Percentiles rank a stretch among this genome's conserved stretches.
Evolutionary conservation across 2,888 invertebrate species (phyloP).

Genomic region (Patella depressa): DNA sequence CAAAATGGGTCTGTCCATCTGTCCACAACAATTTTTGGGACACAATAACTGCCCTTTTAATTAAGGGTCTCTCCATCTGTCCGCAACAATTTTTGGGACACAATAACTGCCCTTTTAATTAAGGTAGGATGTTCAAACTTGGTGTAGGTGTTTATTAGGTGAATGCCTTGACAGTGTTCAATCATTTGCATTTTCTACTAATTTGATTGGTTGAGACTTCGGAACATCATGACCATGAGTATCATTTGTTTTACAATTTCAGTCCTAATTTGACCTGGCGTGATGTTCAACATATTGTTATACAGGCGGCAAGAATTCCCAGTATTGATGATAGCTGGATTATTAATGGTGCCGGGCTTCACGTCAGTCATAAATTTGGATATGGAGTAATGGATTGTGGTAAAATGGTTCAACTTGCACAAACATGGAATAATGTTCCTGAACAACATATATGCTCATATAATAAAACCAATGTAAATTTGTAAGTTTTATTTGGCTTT

Average conservation of each 20-base stretch:
- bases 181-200: too few species aligned
- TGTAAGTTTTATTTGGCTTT: slow-evolving; percentile 31
- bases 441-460: slow-evolving; percentile 66
- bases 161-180: too few species aligned
- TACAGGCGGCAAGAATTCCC: slow-evolving; percentile 61
- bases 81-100: too few species aligned
- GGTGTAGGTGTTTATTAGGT: too few species aligned
- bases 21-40: too few species aligned
- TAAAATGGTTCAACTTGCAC: slow-evolving; percentile 66
- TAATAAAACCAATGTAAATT: slow-evolving; percentile 30
- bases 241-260: slow-evolving; percentile 24
- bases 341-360: slow-evolving; percentile 67
- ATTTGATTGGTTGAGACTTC: too few species aligned
- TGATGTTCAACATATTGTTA: slow-evolving; percentile 70
- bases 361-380: slow-evolving; percentile 66
- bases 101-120: too few species aligned
- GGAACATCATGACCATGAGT: too few species aligned
- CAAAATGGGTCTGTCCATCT: too few species aligned
- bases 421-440: slow-evolving; percentile 65
- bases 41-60: too few species aligned
- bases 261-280: slow-evolving; percentile 68
- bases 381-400: slow-evolving; percentile 69
- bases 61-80: too few species aligned
- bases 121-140: too few species aligned
- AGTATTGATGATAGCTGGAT: slow-evolving; percentile 74